Evolutionary conservation across 2,797 vertebrate species (phyloP), one percentile per base, ranked within the genome.

Genomic region (Siniperca scherzeri): DNA sequence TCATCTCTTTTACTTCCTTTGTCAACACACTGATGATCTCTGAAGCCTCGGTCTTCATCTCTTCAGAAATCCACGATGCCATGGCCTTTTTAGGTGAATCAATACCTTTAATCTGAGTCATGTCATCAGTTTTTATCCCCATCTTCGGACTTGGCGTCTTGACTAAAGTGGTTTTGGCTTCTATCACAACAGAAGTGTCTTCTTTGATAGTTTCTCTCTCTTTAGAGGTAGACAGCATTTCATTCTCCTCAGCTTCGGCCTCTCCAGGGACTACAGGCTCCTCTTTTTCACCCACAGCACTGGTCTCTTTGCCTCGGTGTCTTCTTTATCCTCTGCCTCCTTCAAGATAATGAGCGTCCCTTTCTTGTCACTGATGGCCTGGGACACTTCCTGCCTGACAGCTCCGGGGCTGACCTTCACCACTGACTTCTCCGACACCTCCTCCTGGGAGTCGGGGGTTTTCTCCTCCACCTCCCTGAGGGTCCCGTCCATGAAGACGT

Each of bases 301-400:
- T 82, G 1, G 1, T 76, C 61, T 82, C 78, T 48, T 70, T 48
- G 25, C 33, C 42, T 90, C 88, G 0, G 27, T 3, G 71, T 87
- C 84, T 0, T 10, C 60, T 83, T 77, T 86, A 40, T 93, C 92
- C 22, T 97, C 97, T 0, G 96, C 89, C 74, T 98, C 97, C 88
- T 96, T 96, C 91, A 98, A 94, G 85, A 97, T 97, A 21, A 97
- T 95, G 82, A 98, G 94, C 9, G 93, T 92, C 42, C 94, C 95
- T 77, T 88, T 93, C 86, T 95, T 97, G 84, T 97, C 96, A 72
- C n/a, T 90, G 91, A 82, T 91, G 93, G 91, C 93, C 88, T 96
- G 95, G 78, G 96, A 94, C 87, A 97, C 95, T 92, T 97, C 97
- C 70, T 96, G 96, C 30, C 96, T 94, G 1, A 96, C 84, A 27